phyloP scores from a whole-genome alignment of 2,888 invertebrate genomes.

The Hydropsyche betteni region DNA sequence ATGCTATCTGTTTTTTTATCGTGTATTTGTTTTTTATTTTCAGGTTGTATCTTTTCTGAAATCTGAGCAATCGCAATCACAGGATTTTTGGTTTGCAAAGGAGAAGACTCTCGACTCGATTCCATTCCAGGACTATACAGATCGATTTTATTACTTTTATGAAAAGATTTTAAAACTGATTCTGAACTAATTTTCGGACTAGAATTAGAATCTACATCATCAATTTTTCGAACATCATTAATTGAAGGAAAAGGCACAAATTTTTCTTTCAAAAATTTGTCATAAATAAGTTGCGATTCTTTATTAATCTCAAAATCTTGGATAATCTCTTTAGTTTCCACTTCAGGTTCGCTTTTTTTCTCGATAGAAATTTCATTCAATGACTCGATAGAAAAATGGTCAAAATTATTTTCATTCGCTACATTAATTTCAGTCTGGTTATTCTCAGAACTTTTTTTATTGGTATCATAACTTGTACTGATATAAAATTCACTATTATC shows the following conservation, averaged over 20 bases:
- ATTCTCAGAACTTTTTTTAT: background rate
- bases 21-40: no score
- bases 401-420: background rate
- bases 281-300: background rate
- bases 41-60: no score
- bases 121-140: slow-evolving; percentile 47
- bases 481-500: slow-evolving; percentile 20
- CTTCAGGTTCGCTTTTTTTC: background rate
- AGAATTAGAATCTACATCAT: background rate
- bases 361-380: background rate
- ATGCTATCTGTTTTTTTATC: no score
- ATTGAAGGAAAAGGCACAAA: slow-evolving; percentile 23
- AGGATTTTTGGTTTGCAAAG: background rate
- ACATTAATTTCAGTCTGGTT: background rate
- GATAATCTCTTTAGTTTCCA: background rate
- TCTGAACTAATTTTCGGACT: background rate
- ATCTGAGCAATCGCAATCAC: no score
- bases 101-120: slow-evolving; percentile 45
- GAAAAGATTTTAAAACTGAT: background rate
- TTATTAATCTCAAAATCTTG: slow-evolving; percentile 4
- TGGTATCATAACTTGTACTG: background rate
- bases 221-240: background rate
- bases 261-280: slow-evolving; percentile 27
- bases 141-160: background rate
- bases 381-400: background rate